Base-by-base conservation (phyloP, 2,888 invertebrate genomes). In the Leucophenga maculata region DNA sequence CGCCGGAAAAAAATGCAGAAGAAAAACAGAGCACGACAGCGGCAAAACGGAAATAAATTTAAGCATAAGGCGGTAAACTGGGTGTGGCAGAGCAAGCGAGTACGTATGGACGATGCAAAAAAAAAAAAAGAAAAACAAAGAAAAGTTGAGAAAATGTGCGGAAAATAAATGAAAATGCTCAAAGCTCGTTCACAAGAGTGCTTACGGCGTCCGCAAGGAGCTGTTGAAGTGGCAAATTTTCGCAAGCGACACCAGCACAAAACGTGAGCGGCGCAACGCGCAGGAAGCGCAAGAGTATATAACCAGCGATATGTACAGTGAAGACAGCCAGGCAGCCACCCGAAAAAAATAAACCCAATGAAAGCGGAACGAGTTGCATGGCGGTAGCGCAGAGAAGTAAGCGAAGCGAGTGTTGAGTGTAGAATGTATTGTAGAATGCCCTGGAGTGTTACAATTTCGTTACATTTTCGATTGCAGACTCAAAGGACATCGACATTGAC, bases 201-300 rank as follows among this genome's bases (percentile, higher is more conserved):
- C 86, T 86, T 85, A 87, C 86, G 87, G 86, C 86, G 78, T 86
- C 85, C 86, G 80, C 86, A 86, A 86, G 86, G 85, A 86, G 86
- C 86, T 86, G 86, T 86, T 87, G 86, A 86, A 86, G 86, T 86
- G 87, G 86, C 87, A 87, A 86, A 86, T 86, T 86, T 87, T 86
- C 86, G 83, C 85, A 86, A 86, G 85, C 85, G 83, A 80, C 86
- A 82, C 79, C 48, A 66, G 59, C 18, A 66, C 65, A 48, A 77
- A 78, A 75, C 77, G 74, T 76, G 74, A 70, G 55, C 69, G 46
- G 32, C 62, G 69, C 52, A 14, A 60, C 62, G 69, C 54, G 18
- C 14, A 39, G 18, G 26, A 26, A 16, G 16, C 8, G 4, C 26
- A 26, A 26, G n/a, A n/a, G 44, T 39, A 57, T 22, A 55, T 48